Conservation (phyloP, 1,140 invertebrate species). For the Aphaenogaster floridana region DNA sequence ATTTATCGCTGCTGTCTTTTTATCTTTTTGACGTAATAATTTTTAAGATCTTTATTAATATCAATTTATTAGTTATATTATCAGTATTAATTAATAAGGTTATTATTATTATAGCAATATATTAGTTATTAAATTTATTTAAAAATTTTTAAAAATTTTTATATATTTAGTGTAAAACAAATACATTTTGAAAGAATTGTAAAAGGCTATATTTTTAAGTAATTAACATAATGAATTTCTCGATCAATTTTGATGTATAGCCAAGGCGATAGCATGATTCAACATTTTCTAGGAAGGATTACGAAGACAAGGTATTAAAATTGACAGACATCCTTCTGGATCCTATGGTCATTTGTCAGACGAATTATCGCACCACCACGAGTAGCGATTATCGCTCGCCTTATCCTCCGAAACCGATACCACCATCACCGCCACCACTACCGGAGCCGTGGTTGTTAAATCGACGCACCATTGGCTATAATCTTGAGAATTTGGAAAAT, state of each 20-base stretch:
- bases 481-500: constrained; percentile 67
- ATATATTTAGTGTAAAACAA: neutral
- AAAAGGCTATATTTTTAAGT: neutral
- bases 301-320: constrained; percentile 50
- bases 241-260: neutral
- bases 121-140: neutral
- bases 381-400: constrained; percentile 66
- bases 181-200: neutral
- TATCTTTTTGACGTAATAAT: neutral
- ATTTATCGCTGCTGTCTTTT: neutral
- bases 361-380: constrained; percentile 72
- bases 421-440: constrained; percentile 32
- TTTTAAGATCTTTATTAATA: neutral
- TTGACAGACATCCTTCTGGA: constrained; percentile 61
- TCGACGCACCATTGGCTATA: constrained; percentile 75
- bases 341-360: constrained; percentile 20
- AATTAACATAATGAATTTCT: neutral
- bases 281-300: constrained; percentile 26
- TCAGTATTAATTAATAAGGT: neutral
- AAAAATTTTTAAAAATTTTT: neutral
- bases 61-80: neutral
- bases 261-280: neutral
- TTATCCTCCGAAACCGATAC: constrained; percentile 55
- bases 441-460: constrained; percentile 73
- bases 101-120: neutral